Base-by-base conservation (phyloP, 30 jellyfish, hydroid and myxozoan genomes). In the Mastigias papua region DNA sequence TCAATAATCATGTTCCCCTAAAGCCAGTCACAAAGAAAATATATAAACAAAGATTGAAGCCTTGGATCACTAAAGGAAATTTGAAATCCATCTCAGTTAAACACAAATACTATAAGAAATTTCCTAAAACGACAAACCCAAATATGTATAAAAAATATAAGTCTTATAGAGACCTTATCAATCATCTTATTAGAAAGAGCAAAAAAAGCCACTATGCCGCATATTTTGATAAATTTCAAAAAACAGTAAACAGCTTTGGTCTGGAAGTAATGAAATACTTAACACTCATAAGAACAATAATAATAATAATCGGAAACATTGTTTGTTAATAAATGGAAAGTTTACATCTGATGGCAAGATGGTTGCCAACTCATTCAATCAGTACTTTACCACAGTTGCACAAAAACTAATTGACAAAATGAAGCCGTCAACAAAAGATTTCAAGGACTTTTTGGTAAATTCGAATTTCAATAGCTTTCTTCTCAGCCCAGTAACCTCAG, bases 61-160 rank as follows among this genome's bases (percentile, higher is more conserved):
- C 96, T 35, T 88, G 92, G 96, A 88, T 88, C 20, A 78, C 88
- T 78, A 83, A 88, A 32, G 85, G 84, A 31, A 88, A 78, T 22
- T 48, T 88, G 13, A 78, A 78, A 25, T 82, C 92, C 46, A 82
- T 82, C 78, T 82, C 92, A 57, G 48, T 82, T 7, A 82, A 82
- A 49, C 64, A 66, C 31, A 65, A 63, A 82, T 22, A 10, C 28
- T 82, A 82, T 69, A 82, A 69, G 34, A 82, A 82, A 50, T 27
- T 82, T 30, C 78, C 68, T 2, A 69, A 82, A 69, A 60, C 92
- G 11, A 82, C 67, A 69, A 51, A 69, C 32, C 30, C 82, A 67
- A 31, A 2, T 27, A 26, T 62, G 78, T 82, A 82, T 69, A 68
- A 82, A 69, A 68, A 42, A 19, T 82, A 82, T 58, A 82, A 82